phyloP scores from a whole-genome alignment of 2,797 vertebrate genomes.

The Artibeus jamaicensis region DNA sequence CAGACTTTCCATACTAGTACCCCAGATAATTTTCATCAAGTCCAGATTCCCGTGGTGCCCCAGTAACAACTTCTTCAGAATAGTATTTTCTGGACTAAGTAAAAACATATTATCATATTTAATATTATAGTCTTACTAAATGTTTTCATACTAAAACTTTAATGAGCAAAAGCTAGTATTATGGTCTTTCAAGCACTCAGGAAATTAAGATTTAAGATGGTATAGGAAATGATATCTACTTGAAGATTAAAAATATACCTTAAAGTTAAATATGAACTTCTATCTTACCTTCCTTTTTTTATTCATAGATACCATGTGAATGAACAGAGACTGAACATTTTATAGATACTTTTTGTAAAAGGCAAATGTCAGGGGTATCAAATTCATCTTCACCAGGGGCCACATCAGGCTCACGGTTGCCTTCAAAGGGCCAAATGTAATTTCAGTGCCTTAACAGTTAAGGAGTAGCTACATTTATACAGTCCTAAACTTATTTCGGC shows the following conservation, averaged over 20 bases:
- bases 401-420: no score
- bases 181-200: neutral
- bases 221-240: neutral
- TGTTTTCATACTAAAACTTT: constrained; percentile 38
- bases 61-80: constrained; percentile 28
- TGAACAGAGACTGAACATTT: constrained; percentile 82
- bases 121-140: neutral
- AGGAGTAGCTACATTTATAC: no score
- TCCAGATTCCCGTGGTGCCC: neutral
- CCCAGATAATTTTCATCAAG: neutral
- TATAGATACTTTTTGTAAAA: constrained; percentile 86
- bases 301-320: constrained; percentile 63
- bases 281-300: constrained; percentile 35
- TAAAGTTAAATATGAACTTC: neutral
- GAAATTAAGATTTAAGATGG: constrained; percentile 32
- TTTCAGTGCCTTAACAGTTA: no score
- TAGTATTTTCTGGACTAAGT: constrained; percentile 14
- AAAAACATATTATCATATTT: neutral
- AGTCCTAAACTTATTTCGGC: no score
- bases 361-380: constrained; percentile 71
- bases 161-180: neutral
- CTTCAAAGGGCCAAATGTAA: no score
- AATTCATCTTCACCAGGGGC: no score
- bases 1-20: neutral
- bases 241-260: neutral